Evolutionary conservation across 1,140 invertebrate species (phyloP).

Genomic region (Bombus breviceps): DNA sequence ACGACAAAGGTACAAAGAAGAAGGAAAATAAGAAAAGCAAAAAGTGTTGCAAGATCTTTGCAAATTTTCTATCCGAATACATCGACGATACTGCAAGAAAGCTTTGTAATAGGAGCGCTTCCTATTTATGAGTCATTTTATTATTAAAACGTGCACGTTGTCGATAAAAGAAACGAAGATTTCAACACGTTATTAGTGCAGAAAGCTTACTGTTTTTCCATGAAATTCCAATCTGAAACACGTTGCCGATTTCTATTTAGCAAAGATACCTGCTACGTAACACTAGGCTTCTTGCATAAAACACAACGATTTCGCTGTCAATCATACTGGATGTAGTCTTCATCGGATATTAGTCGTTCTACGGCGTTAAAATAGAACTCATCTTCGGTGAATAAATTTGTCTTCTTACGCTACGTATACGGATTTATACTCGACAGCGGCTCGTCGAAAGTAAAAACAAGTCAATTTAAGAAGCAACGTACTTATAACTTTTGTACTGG

Average conservation of each 20-base stretch:
- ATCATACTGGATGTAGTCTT: slow-evolving; percentile 13
- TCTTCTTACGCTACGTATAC: neutral
- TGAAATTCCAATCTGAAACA: neutral
- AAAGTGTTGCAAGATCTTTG: too few species aligned
- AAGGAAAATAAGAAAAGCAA: too few species aligned
- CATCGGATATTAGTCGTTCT: neutral
- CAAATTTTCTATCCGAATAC: too few species aligned
- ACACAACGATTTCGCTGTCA: slow-evolving; percentile 26
- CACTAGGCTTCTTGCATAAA: neutral
- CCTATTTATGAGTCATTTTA: too few species aligned
- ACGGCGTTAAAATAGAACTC: neutral
- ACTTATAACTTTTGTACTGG: too few species aligned
- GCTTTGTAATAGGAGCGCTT: too few species aligned
- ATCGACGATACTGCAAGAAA: too few species aligned
- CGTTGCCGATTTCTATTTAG: slow-evolving; percentile 5
- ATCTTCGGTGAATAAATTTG: too few species aligned
- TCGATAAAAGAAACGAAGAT: neutral
- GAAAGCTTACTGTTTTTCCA: neutral
- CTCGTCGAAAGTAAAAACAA: neutral
- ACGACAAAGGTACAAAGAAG: too few species aligned
- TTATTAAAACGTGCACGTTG: too few species aligned
- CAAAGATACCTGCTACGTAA: neutral
- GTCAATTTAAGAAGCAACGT: too few species aligned
- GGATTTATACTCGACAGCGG: neutral
- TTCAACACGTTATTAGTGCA: neutral